phyloP scores from a whole-genome alignment of 2,888 invertebrate genomes.

The Oasisia sp. region DNA sequence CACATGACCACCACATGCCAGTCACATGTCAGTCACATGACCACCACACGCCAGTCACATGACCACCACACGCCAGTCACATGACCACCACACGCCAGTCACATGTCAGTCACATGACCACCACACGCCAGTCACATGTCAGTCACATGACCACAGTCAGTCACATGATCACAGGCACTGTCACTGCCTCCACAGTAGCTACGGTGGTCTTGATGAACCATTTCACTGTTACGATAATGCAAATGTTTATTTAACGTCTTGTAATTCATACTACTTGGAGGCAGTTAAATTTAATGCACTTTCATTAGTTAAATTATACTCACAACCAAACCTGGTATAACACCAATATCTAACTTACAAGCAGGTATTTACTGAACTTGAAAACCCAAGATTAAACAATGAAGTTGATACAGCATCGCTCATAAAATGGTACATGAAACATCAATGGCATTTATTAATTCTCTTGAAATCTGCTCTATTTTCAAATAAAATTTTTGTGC shows the following conservation, averaged over 20 bases:
- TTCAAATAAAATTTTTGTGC: not conserved
- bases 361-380: not conserved
- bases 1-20: too few relatives aligned
- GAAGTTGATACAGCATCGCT: not conserved
- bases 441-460: not conserved
- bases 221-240: not conserved
- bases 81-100: not conserved
- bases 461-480: not conserved
- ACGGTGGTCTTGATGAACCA: not conserved
- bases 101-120: constrained; percentile 7
- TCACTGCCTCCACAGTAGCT: not conserved
- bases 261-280: not conserved
- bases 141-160: not conserved
- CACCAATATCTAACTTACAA: not conserved
- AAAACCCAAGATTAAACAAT: not conserved
- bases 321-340: not conserved
- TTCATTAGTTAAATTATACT: not conserved
- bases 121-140: constrained; percentile 17
- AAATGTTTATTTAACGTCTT: not conserved
- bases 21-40: not conserved
- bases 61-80: not conserved
- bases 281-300: not conserved
- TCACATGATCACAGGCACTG: too few relatives aligned
- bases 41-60: constrained; percentile 22
- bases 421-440: not conserved